Evolutionary conservation across 2,797 vertebrate species (phyloP).

Genomic region (Varecia variegata): DNA sequence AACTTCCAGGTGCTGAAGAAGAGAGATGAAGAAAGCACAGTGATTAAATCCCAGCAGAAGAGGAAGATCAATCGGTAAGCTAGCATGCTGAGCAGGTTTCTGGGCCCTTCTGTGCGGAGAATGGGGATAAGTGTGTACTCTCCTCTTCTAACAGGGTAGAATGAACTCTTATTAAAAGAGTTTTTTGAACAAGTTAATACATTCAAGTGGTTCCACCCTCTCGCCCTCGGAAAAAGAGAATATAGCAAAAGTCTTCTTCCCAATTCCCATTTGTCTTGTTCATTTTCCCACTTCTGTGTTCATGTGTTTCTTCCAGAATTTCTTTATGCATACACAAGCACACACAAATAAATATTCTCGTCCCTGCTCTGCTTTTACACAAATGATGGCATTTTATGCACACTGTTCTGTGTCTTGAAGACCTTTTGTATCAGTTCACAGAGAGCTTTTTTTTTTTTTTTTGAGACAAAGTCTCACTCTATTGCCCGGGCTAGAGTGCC

Average conservation of each 20-base stretch:
- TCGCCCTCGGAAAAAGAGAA: not conserved
- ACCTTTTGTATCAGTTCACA: not conserved
- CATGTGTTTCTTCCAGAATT: not conserved
- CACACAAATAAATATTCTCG: not conserved
- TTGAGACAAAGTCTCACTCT: no score
- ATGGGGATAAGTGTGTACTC: not conserved
- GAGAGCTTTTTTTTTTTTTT: no score
- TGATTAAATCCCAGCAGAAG: conserved; percentile 85
- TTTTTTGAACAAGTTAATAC: not conserved
- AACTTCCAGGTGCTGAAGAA: conserved; percentile 88
- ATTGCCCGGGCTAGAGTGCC: no score
- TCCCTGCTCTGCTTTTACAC: not conserved
- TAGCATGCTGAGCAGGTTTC: fast-evolving
- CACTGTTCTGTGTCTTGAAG: not conserved
- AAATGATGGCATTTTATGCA: not conserved
- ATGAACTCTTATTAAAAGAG: not conserved
- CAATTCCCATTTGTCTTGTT: not conserved
- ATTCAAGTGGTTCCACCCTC: not conserved
- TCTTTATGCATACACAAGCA: not conserved
- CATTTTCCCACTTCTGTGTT: not conserved
- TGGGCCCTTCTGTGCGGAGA: not conserved
- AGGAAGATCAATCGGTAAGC: conserved; percentile 85
- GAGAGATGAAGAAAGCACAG: conserved; percentile 86
- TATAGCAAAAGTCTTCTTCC: not conserved
- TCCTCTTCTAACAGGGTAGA: not conserved